Conservation (phyloP, 2,113 vertebrate genomes). For the Pelecanus crispus region DNA sequence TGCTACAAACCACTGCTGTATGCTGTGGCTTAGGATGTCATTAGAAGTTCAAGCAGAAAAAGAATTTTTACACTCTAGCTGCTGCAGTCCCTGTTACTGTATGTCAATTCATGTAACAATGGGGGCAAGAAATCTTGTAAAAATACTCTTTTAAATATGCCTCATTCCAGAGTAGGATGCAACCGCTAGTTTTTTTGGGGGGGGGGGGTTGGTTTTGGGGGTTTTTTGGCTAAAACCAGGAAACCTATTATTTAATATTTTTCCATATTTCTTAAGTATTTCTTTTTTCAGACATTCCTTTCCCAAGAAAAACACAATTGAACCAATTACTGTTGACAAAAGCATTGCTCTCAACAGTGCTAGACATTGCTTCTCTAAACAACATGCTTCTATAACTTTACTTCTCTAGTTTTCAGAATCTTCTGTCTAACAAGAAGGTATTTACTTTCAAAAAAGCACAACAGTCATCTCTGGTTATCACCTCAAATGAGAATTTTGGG, state of each 20-base stretch:
- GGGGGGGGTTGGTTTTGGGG: too few species aligned
- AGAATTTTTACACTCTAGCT: background rate
- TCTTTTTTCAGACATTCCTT: background rate
- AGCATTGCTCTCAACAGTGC: background rate
- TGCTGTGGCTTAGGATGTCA: background rate
- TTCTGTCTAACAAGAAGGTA: background rate
- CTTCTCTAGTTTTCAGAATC: background rate
- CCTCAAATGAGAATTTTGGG: background rate
- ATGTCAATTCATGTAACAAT: background rate
- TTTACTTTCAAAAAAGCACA: background rate
- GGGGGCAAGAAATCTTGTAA: background rate
- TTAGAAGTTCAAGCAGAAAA: background rate
- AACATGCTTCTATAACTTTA: background rate
- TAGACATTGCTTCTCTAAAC: background rate
- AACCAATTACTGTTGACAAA: background rate
- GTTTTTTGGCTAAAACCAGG: background rate
- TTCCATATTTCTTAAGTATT: background rate
- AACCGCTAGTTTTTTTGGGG: background rate
- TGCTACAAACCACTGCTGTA: background rate
- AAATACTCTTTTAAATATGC: background rate
- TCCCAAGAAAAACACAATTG: background rate
- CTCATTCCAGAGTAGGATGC: background rate
- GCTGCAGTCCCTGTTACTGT: background rate
- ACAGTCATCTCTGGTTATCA: background rate
- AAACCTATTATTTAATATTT: background rate